Conservation (phyloP, 2,888 invertebrate genomes). For the Erebia ligea region DNA sequence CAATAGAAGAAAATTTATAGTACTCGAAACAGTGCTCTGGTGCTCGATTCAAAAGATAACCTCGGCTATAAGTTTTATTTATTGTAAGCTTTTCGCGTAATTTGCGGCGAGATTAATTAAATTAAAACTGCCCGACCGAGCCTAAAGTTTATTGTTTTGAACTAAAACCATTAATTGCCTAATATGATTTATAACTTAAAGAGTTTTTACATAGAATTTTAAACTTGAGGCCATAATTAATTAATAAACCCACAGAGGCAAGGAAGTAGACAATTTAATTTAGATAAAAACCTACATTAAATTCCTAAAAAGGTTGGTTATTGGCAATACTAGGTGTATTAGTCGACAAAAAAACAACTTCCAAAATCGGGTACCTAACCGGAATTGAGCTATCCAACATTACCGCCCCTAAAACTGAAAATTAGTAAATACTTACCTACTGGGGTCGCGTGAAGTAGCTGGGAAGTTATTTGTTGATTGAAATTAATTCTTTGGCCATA, state of each 20-base stretch:
- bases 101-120: constrained; percentile 33
- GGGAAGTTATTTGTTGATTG: no score
- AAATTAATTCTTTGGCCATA: no score
- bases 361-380: no score
- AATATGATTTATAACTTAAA: constrained; percentile 4
- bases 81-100: constrained; percentile 32
- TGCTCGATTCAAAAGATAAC: constrained; percentile 31
- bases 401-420: no score
- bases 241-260: neutral
- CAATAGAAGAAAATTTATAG: constrained; percentile 37
- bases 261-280: neutral
- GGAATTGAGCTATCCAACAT: no score
- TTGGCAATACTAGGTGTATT: no score
- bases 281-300: no score
- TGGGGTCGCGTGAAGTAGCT: no score
- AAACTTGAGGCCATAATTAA: neutral
- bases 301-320: no score
- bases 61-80: constrained; percentile 30
- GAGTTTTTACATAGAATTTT: neutral
- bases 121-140: constrained; percentile 29
- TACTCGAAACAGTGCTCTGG: constrained; percentile 33
- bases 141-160: constrained; percentile 12
- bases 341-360: no score
- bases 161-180: constrained; percentile 12
- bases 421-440: no score